These are phyloP conservation scores for Hippoglossus stenolepis DNA, from an alignment of 2,113 vertebrate genomes.

Conservation along the genomic window DNA sequence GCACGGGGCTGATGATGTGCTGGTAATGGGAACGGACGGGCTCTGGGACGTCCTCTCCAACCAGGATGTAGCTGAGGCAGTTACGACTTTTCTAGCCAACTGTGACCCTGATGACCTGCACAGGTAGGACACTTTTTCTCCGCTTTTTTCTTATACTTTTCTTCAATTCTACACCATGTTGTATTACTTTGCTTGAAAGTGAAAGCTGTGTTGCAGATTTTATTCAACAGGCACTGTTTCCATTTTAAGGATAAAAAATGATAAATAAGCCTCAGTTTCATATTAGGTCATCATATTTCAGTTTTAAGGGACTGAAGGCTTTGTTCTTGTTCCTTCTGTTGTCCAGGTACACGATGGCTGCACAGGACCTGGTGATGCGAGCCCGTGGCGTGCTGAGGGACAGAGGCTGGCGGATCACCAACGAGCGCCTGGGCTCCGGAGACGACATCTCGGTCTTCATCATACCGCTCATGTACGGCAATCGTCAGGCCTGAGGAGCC, in stretches of 20 bases:
- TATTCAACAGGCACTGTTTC: too few species aligned
- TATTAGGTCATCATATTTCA: background rate
- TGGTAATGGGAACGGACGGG: slow-evolving; percentile 95
- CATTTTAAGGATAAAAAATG: background rate
- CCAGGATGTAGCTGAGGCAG: slow-evolving; percentile 94
- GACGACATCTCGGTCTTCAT: slow-evolving; percentile 98
- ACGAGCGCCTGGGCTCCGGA: slow-evolving; percentile 94
- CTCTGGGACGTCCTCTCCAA: slow-evolving; percentile 98
- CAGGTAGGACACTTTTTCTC: slow-evolving; percentile 78
- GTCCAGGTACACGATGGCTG: slow-evolving; percentile 94
- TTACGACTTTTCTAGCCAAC: slow-evolving; percentile 93
- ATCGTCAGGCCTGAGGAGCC: slow-evolving; percentile 84
- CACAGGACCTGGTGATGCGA: slow-evolving; percentile 97
- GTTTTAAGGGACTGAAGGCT: background rate
- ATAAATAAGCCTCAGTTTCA: background rate
- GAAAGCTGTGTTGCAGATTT: too few species aligned
- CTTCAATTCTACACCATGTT: too few species aligned
- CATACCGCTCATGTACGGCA: slow-evolving; percentile 94
- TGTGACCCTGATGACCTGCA: slow-evolving; percentile 96
- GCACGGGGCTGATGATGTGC: slow-evolving; percentile 92
- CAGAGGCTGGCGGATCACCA: slow-evolving; percentile 96
- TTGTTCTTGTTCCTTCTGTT: background rate
- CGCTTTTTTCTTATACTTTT: background rate
- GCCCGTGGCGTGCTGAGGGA: slow-evolving; percentile 94
- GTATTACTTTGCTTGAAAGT: too few species aligned